Evolutionary conservation across 2,797 vertebrate genomes (phyloP).

Genomic region (Falco biarmicus): DNA sequence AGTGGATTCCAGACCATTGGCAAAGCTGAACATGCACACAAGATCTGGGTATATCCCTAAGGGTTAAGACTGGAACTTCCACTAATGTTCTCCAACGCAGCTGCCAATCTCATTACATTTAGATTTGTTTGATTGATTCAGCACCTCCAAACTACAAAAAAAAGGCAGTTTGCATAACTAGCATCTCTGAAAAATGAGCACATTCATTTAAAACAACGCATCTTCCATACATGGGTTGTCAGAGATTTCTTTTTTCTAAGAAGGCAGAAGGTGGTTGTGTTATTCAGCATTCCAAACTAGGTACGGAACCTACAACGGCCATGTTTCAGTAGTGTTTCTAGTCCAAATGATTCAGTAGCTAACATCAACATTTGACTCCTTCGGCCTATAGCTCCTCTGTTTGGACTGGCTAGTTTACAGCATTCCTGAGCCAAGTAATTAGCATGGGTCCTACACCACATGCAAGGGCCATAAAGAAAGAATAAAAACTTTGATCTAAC

Average conservation of each 20-base stretch:
- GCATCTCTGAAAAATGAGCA: slow-evolving; percentile 9
- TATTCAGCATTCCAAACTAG: slow-evolving; percentile 33
- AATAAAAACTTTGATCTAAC: neutral
- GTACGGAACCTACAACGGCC: slow-evolving; percentile 19
- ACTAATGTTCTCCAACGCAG: slow-evolving; percentile 35
- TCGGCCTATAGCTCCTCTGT: slow-evolving; percentile 32
- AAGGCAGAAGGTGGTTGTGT: slow-evolving; percentile 58
- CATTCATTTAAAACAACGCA: neutral
- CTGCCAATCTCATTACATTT: neutral
- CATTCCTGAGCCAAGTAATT: slow-evolving; percentile 58
- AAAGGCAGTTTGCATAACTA: slow-evolving; percentile 33
- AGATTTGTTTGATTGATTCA: slow-evolving; percentile 24
- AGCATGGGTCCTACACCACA: slow-evolving; percentile 26
- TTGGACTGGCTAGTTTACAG: slow-evolving; percentile 55
- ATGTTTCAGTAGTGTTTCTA: slow-evolving; percentile 77
- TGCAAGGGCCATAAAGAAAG: slow-evolving; percentile 38
- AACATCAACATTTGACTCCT: slow-evolving; percentile 33
- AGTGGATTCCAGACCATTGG: neutral
- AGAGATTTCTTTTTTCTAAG: slow-evolving; percentile 22
- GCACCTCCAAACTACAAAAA: slow-evolving; percentile 36
- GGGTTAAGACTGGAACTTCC: slow-evolving; percentile 14
- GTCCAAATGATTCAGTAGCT: slow-evolving; percentile 75
- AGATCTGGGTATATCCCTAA: neutral
- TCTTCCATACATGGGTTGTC: slow-evolving; percentile 2
- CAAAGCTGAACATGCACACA: neutral